Base-by-base conservation (phyloP, 2,113 vertebrate species). In the Leucosticte australis region DNA sequence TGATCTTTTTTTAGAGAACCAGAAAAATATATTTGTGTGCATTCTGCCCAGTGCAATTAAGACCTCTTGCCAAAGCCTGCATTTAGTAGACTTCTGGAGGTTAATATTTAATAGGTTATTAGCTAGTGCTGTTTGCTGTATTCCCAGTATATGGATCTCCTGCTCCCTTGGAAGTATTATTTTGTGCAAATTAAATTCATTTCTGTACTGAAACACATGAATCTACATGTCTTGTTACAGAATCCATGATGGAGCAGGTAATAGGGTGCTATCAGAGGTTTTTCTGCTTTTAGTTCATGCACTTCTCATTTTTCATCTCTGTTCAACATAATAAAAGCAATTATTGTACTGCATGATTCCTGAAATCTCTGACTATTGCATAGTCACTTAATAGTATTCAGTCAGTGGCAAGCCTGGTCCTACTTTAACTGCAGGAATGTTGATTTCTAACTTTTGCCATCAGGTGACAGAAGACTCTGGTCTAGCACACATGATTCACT, bases 51-150 rank as follows among this genome's bases (percentile, higher is more conserved):
- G 35, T 31, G 71, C 68, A 91, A 71, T 87, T 76, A 78, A 57
- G 49, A 73, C 47, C 52, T 89, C 35, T 94, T 91, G 44, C 39
- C 69, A 63, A 50, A 81, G 47, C 44, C 76, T 79, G 13, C 56
- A 46, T 15, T 53, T 65, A 65, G 67, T 30, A 68, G 74, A 71
- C 30, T 63, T 52, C 39, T 39, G 27, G 52, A 95, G 30, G 83
- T 95, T 97, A 87, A 94, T 84, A 41, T 89, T 94, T 76, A 95
- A 90, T n/a, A 55, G 64, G 21, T 78, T 75, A 56, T 27, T 84
- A n/a, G 39, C 41, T 81, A 53, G 57, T 74, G 35, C 74, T 91
- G 46, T 46, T 79, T 68, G 28, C 49, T 78, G 8, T 64, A 35
- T 88, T 89, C 52, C 78, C 28, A 68, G 42, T 27, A 14, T 37